Percentiles rank a stretch among this genome's conserved stretches.
These are phyloP conservation scores for Synergus japonicus DNA, from an alignment of 2,888 invertebrate species.

Conservation along the genomic window DNA sequence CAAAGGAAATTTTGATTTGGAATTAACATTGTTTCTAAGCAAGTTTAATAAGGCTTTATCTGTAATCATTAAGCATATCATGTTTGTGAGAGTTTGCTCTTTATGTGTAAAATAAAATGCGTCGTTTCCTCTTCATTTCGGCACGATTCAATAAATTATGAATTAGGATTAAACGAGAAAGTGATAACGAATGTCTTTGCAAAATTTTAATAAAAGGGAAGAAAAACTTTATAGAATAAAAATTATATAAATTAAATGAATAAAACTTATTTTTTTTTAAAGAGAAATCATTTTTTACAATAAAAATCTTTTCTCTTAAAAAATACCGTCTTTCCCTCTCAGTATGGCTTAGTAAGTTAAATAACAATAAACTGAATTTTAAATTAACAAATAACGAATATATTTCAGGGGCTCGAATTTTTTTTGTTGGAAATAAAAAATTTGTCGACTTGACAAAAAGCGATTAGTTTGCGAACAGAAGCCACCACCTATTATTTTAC, in stretches of 20 bases:
- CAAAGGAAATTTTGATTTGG: not conserved
- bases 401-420: not conserved
- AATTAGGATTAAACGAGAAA: conserved; percentile 19
- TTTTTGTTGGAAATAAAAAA: not conserved
- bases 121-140: conserved; percentile 28
- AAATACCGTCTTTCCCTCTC: too few species aligned
- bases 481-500: conserved; percentile 54
- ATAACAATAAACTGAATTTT: not conserved
- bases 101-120: conserved; percentile 3
- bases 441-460: conserved; percentile 57
- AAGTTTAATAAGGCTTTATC: not conserved
- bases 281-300: too few species aligned
- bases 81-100: not conserved
- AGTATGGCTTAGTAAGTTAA: not conserved
- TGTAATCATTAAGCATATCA: not conserved
- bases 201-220: conserved; percentile 16
- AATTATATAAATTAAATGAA: not conserved
- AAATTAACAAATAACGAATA: not conserved
- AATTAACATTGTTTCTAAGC: not conserved
- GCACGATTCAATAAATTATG: conserved; percentile 22
- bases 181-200: conserved; percentile 11
- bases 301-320: too few species aligned
- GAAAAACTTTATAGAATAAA: not conserved
- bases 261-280: not conserved
- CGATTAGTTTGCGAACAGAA: conserved; percentile 45